Evolutionary conservation across 2,113 vertebrate species (phyloP).

Genomic region (Natator depressus): DNA sequence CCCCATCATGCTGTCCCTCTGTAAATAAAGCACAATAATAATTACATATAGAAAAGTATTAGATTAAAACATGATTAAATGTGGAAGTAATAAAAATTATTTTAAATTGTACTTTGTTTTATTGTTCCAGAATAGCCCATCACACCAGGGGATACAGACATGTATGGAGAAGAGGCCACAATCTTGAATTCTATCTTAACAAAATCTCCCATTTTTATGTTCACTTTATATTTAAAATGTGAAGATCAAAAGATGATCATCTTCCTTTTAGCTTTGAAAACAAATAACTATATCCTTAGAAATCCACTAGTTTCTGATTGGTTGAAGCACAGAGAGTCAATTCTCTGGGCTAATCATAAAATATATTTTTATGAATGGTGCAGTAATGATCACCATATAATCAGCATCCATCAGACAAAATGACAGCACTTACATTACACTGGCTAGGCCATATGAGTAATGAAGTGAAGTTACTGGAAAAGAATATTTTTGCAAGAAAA

Average conservation of each 20-base stretch:
- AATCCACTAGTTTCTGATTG: slow-evolving; percentile 29
- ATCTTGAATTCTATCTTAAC: not conserved
- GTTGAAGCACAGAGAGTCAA: not conserved
- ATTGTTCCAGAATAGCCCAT: not conserved
- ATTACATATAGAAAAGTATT: not conserved
- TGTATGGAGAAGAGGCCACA: not conserved
- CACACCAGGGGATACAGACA: not conserved
- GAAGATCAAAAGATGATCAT: not conserved
- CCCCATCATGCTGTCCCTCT: not conserved
- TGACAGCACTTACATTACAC: not conserved
- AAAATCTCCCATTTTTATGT: not conserved
- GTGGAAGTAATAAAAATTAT: not conserved
- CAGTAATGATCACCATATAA: slow-evolving; percentile 40
- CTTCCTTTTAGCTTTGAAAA: slow-evolving; percentile 13
- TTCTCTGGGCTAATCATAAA: not conserved
- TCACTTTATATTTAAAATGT: not conserved
- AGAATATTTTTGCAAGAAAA: not conserved
- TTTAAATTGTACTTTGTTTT: not conserved
- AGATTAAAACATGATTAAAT: not conserved
- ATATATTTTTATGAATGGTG: slow-evolving; percentile 60
- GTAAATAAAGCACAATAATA: not conserved
- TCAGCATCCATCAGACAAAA: not conserved
- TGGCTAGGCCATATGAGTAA: not conserved
- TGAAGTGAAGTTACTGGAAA: not conserved
- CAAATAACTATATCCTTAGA: not conserved